A percentile compares a stretch with the other conserved stretches of the same genome.
These are phyloP conservation scores for Tympanoctomys barrerae DNA, from an alignment of 2,797 vertebrate genomes.

Conservation along the genomic window DNA sequence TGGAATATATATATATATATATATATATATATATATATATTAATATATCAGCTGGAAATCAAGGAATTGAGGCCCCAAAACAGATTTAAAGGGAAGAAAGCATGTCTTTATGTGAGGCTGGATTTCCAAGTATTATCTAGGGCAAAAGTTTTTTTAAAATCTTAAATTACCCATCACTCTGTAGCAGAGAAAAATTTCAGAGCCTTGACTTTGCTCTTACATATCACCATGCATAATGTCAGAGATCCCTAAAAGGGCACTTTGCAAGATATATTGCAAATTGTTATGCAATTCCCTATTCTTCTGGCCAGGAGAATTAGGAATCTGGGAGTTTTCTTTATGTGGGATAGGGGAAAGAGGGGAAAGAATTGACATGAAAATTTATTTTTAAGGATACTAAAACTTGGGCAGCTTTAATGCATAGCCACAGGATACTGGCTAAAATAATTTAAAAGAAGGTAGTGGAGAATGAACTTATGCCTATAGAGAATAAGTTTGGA, in stretches of 20 bases:
- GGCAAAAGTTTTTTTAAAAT: conserved; percentile 79
- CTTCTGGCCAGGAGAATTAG: conserved; percentile 71
- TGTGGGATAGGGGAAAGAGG: conserved; percentile 64
- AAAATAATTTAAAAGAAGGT: conserved; percentile 73
- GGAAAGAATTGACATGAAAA: conserved; percentile 73
- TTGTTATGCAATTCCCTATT: conserved; percentile 78
- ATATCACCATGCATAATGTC: conserved; percentile 63
- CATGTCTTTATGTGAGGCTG: conserved; percentile 65
- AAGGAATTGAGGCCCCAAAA: conserved; percentile 61
- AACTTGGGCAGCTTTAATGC: conserved; percentile 73
- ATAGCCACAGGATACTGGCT: conserved; percentile 61
- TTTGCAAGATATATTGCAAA: conserved; percentile 80
- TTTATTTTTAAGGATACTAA: conserved; percentile 79
- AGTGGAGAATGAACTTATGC: conserved; percentile 15
- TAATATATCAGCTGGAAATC: conserved; percentile 55
- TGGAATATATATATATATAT: conserved; percentile 70
- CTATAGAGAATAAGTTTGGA: conserved; percentile 3
- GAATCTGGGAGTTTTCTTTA: conserved; percentile 78
- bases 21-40: conserved; percentile 67
- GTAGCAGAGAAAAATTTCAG: conserved; percentile 61
- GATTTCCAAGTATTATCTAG: conserved; percentile 81
- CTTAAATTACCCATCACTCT: conserved; percentile 82
- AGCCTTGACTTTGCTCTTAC: conserved; percentile 55
- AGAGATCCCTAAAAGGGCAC: conserved; percentile 70
- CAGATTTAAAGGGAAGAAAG: conserved; percentile 74